Evolutionary conservation across 2,113 vertebrate species (phyloP), one percentile per base, ranked within the genome.

Genomic region (Bucco capensis): DNA sequence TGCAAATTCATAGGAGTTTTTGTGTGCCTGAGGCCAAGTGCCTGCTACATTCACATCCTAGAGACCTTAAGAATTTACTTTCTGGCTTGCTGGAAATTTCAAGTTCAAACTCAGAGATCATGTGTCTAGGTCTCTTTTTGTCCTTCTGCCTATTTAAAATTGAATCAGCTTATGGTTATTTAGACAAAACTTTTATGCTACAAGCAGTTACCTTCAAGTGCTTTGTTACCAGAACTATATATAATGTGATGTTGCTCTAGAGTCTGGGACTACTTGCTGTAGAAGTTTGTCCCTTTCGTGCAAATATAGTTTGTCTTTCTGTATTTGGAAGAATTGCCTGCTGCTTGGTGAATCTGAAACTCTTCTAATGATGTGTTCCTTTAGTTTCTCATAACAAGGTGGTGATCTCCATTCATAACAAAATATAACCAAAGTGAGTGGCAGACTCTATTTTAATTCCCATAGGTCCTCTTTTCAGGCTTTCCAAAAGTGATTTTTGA

Each of bases 401-500:
- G n/a, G 21, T 83, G 58, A 65, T 86, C 30, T 81, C 35, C 51
- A 90, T 27, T 27, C n/a, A 40, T 44, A 44, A 58, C 12, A 64
- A 83, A 91, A 88, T 40, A 27, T 53, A 90, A 3, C 21, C 22
- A 71, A 72, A 75, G 31, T 71, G 46, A 92, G 54, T 17, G 50
- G 54, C 70, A 92, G 71, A 46, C 19, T 10, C 14, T 53, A 28
- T 69, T 84, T 78, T 82, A 78, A 60, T 90, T 86, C 28, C 80
- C 25, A 27, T 7, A 64, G 53, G 33, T 31, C 28, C n/a, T 90
- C 53, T 78, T 81, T 88, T 78, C 81, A 81, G 86, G 31, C 50
- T 86, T 90, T 89, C 74, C 24, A 57, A 72, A 92, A 85, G 54
- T 33, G 58, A 76, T 89, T 89, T 93, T 93, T 84, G 73, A 72